Conservation (phyloP, 2,888 invertebrate genomes). For the Oligia fasciuncula region DNA sequence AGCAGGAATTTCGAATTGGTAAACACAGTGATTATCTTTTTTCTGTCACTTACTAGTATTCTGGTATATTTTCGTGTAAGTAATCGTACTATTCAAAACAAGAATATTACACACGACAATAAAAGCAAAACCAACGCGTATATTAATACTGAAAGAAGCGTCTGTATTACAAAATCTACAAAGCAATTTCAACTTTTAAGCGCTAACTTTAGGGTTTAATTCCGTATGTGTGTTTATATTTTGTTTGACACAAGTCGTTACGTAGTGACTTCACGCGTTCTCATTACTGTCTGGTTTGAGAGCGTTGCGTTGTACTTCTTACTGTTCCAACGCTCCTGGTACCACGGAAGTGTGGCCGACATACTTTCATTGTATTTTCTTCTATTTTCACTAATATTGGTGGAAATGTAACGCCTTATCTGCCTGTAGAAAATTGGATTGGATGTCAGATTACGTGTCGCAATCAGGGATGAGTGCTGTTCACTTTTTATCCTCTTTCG, state of each 20-base stretch:
- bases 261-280: constrained; percentile 71
- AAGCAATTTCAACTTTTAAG: constrained; percentile 33
- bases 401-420: constrained; percentile 29
- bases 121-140: constrained; percentile 51
- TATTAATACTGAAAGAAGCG: constrained; percentile 64
- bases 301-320: constrained; percentile 68
- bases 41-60: background rate
- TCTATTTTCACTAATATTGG: constrained; percentile 57
- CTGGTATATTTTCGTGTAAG: background rate
- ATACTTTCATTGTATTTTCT: constrained; percentile 68
- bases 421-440: constrained; percentile 39
- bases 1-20: background rate
- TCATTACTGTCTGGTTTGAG: constrained; percentile 74
- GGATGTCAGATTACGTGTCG: constrained; percentile 53
- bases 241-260: constrained; percentile 69
- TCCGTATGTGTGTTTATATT: constrained; percentile 56
- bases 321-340: constrained; percentile 50
- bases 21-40: background rate
- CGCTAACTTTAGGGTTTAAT: constrained; percentile 55
- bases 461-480: constrained; percentile 55
- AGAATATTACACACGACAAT: constrained; percentile 22
- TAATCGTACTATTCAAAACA: background rate
- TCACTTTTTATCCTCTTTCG: constrained; percentile 27
- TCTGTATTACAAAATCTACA: constrained; percentile 42
- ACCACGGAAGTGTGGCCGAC: constrained; percentile 66